Evolutionary conservation across 53 echinoderm and acorn worm species (phyloP).

Genomic region (Paelopatides confundens): DNA sequence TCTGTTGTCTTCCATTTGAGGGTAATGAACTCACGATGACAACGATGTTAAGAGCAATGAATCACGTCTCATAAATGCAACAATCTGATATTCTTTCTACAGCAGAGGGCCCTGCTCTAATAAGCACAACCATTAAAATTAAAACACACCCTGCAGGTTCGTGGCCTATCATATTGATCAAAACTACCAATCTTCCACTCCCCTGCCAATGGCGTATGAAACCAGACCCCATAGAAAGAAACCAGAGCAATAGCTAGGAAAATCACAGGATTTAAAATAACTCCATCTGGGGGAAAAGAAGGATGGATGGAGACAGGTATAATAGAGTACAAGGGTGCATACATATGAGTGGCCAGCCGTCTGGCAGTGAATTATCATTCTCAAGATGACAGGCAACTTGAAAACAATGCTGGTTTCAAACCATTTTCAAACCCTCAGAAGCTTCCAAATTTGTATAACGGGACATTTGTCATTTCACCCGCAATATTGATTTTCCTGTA

Average conservation of each 20-base stretch:
- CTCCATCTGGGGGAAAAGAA: neutral
- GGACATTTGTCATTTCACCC: too few relatives aligned
- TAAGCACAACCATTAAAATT: conserved; percentile 32
- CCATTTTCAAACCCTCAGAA: too few relatives aligned
- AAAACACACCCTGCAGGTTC: conserved; percentile 36
- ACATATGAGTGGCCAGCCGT: neutral
- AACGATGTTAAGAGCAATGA: conserved; percentile 20
- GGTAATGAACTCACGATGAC: conserved; percentile 20
- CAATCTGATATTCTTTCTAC: conserved; percentile 40
- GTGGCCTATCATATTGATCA: conserved; percentile 36
- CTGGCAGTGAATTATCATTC: neutral
- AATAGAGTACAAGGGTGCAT: neutral
- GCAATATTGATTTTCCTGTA: too few relatives aligned
- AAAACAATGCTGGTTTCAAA: too few relatives aligned
- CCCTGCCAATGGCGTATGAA: conserved; percentile 27
- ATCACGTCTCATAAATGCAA: neutral
- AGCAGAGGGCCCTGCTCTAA: conserved; percentile 26
- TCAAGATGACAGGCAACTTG: too few relatives aligned
- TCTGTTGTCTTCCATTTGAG: neutral
- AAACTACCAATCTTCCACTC: conserved; percentile 30
- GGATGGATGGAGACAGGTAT: neutral
- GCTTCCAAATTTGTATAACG: too few relatives aligned
- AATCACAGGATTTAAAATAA: neutral
- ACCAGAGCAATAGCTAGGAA: neutral
- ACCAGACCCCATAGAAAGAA: conserved; percentile 13